Evolutionary conservation across 2,888 invertebrate genomes (phyloP).

Genomic region (Rhagophthalmus giganteus): DNA sequence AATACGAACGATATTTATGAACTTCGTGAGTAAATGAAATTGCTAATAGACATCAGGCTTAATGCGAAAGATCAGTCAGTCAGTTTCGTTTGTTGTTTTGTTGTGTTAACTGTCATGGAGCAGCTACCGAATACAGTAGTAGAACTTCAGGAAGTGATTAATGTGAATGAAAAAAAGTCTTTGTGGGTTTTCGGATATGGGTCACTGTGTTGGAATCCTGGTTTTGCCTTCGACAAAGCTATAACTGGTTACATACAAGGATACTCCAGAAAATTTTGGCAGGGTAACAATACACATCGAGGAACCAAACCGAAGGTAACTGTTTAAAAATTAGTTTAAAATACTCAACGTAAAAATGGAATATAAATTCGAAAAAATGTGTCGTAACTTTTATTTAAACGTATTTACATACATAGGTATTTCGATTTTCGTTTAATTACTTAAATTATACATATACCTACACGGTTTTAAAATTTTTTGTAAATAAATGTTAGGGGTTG

Average conservation of each 20-base stretch:
- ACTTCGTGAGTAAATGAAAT: neutral
- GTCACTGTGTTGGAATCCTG: conserved; percentile 92
- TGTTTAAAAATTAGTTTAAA: conserved; percentile 7
- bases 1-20: neutral
- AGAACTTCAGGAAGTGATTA: conserved; percentile 45
- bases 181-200: conserved; percentile 96
- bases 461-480: too few species aligned
- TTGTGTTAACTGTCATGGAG: conserved; percentile 26
- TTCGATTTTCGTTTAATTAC: too few species aligned
- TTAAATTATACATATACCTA: too few species aligned
- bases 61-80: neutral
- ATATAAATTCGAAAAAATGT: neutral
- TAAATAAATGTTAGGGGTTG: too few species aligned
- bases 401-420: too few species aligned
- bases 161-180: conserved; percentile 54
- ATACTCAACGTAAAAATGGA: neutral
- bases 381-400: too few species aligned
- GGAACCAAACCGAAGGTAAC: conserved; percentile 74
- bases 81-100: neutral
- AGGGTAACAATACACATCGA: conserved; percentile 82
- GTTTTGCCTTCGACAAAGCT: conserved; percentile 81
- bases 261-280: conserved; percentile 88
- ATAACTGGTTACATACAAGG: conserved; percentile 82
- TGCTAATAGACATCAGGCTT: neutral
- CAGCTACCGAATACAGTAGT: conserved; percentile 25